Conservation (phyloP, 2,113 vertebrate genomes). For the Parotia lawesii region DNA sequence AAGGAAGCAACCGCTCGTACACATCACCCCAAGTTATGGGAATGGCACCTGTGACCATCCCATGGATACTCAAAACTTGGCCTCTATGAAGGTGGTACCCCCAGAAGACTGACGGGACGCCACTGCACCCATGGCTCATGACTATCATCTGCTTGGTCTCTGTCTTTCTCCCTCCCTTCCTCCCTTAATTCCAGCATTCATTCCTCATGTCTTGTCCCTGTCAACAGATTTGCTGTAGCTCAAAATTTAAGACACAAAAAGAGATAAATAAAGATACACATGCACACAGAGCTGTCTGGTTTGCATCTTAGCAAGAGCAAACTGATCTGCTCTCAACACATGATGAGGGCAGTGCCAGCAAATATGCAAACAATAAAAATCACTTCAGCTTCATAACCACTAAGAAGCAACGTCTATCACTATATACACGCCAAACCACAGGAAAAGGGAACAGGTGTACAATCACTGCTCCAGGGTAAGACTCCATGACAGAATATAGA, state of each 20-base stretch:
- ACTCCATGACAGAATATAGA: background rate
- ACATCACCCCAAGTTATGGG: background rate
- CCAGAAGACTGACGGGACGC: background rate
- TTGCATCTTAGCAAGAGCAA: background rate
- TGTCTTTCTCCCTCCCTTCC: background rate
- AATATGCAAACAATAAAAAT: background rate
- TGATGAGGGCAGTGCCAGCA: background rate
- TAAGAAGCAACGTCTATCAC: background rate
- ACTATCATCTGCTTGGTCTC: background rate
- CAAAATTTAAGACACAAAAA: background rate
- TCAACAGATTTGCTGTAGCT: background rate
- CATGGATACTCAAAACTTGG: background rate
- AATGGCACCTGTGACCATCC: background rate
- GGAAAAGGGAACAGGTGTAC: background rate
- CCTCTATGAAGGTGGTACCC: background rate
- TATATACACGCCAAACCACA: background rate
- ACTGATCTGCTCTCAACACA: background rate
- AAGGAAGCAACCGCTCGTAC: background rate
- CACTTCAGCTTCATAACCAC: background rate
- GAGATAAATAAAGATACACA: background rate
- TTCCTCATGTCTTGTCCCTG: background rate
- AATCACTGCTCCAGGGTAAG: background rate
- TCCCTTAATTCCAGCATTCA: background rate
- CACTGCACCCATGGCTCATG: fast-evolving
- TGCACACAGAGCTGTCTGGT: background rate